These are phyloP conservation scores for Urophycis tenuis DNA, from an alignment of 2,797 vertebrate species.

Conservation along the genomic window DNA sequence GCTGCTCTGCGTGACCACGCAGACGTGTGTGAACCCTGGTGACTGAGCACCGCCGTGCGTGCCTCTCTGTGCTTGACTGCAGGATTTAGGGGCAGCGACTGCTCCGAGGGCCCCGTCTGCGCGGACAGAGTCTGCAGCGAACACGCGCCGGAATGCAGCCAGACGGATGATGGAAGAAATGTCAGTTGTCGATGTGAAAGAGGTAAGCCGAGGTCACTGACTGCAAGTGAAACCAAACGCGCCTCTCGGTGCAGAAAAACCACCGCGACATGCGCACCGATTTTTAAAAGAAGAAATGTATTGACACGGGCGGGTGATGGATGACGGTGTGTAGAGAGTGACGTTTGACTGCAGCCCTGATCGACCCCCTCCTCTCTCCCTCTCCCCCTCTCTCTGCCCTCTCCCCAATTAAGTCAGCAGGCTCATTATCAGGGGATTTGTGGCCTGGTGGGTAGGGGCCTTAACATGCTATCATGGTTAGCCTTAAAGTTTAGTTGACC, in stretches of 20 bases:
- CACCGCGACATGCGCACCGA: not conserved
- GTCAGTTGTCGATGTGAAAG: slow-evolving; percentile 57
- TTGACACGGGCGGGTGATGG: not conserved
- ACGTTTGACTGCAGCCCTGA: not conserved
- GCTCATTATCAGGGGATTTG: too few species aligned
- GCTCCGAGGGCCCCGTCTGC: slow-evolving; percentile 63
- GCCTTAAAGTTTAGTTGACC: not conserved
- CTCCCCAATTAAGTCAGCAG: too few species aligned
- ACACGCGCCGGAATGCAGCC: slow-evolving; percentile 54
- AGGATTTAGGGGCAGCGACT: slow-evolving; percentile 65
- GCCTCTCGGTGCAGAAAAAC: not conserved
- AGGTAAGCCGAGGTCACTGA: slow-evolving; percentile 45
- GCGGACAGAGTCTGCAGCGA: slow-evolving; percentile 58
- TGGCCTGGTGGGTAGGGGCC: too few species aligned
- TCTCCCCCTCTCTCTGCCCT: too few species aligned
- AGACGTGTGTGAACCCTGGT: too few species aligned
- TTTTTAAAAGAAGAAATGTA: not conserved
- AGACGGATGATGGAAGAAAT: slow-evolving; percentile 56
- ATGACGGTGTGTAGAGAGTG: not conserved
- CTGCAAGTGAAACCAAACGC: not conserved
- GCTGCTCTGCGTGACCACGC: too few species aligned
- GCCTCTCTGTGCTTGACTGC: slow-evolving; percentile 24
- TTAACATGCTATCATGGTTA: not conserved
- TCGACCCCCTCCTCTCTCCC: too few species aligned
- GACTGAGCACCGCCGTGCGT: too few species aligned